Base-by-base conservation (phyloP, 1,140 invertebrate genomes). In the Drosophila santomea region DNA sequence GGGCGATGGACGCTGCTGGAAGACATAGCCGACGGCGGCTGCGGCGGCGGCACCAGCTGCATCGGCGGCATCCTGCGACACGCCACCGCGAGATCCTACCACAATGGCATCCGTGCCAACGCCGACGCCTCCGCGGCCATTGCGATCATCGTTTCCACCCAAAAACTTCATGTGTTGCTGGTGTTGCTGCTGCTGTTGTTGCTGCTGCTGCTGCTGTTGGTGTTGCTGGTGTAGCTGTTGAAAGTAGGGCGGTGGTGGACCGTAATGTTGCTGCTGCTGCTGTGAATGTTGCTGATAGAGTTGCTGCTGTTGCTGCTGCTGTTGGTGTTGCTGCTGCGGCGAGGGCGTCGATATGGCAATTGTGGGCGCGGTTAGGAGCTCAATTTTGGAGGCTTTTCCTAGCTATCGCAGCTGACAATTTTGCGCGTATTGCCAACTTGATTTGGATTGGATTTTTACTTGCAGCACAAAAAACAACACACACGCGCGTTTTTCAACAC, bases 101-200 rank as follows among this genome's bases (percentile, higher is more conserved):
- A 80, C 76, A 58, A 66, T 80, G 47, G 57, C 82, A 61, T 80
- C 82, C 45, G 67, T 67, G 20, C 80, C 86, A 47, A 85, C 85
- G 66, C 81, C 88, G 72, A 78, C 84, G 54, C 81, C 86, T 47
- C 86, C 91, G 74, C 91, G 91, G 75, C 81, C 91, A 66, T 91
- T 91, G 67, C 91, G 88, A 86, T 91, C 90, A 81, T 91, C 90
- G 72, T 86, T 91, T 25, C 88, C 77, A 66, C 91, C 88, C 78
- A 92, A 81, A 92, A 91, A 92, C 91, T 92, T 92, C 91, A 92
- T 92, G 79, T 92, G 91, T 91, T 83, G 73, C 32, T 74, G 73
- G 41, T 75, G 73, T 10, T 58, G 67, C 25, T 20, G 20, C 20
- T 20, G 20, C 5, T 51, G 62, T 0, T 61, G 68, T 3, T 74